Evolutionary conservation across 2,113 vertebrate genomes (phyloP).

Genomic region (Martes martes): DNA sequence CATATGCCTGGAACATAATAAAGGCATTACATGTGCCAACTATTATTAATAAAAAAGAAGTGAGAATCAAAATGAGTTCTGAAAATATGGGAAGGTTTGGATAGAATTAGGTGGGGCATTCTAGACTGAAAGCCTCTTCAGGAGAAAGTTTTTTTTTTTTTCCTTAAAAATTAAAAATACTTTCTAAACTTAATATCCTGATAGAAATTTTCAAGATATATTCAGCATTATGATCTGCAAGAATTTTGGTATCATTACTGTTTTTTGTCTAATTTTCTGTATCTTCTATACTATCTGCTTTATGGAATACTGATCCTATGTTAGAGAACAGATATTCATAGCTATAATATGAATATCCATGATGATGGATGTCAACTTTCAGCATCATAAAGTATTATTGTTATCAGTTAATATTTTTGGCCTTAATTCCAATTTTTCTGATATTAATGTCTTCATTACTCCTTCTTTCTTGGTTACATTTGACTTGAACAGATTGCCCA

Average conservation of each 20-base stretch:
- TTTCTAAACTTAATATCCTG: background rate
- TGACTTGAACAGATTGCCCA: background rate
- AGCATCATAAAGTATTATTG: background rate
- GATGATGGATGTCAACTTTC: background rate
- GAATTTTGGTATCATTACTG: background rate
- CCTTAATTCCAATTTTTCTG: background rate
- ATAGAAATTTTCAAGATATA: background rate
- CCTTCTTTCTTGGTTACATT: background rate
- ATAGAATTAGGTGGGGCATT: background rate
- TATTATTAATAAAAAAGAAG: background rate
- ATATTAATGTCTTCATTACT: background rate
- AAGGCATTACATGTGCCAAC: background rate
- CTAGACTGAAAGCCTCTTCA: background rate
- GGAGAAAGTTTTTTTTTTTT: background rate
- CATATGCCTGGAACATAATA: no score
- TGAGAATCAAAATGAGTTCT: background rate
- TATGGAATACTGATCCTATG: background rate
- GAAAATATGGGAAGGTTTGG: background rate
- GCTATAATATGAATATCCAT: background rate
- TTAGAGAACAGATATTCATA: background rate
- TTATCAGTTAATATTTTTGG: background rate
- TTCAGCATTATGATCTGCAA: background rate
- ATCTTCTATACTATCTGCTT: background rate
- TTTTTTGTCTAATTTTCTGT: background rate
- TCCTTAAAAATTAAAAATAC: background rate